Evolutionary conservation across 2,888 invertebrate species (phyloP).

Genomic region (Drosophila hamatofila): DNA sequence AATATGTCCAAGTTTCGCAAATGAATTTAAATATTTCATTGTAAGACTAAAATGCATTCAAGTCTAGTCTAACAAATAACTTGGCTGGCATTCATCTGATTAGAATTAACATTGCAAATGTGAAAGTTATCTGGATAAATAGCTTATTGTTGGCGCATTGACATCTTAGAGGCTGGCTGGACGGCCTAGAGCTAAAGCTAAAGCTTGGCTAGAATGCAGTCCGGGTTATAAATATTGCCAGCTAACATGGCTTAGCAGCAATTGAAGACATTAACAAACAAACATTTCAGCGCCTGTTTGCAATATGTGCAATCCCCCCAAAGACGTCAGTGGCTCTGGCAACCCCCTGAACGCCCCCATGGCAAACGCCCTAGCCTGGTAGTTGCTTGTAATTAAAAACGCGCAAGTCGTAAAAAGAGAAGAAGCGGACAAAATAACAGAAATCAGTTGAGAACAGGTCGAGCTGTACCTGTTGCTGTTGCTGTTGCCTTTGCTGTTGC

Average conservation of each 20-base stretch:
- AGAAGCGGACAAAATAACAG: slow-evolving; percentile 17
- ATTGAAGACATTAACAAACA: slow-evolving; percentile 51
- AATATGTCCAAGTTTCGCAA: not conserved
- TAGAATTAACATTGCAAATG: slow-evolving; percentile 10
- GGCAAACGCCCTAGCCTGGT: slow-evolving; percentile 41
- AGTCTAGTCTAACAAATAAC: not conserved
- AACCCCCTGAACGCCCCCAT: slow-evolving; percentile 8
- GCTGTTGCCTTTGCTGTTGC: slow-evolving; percentile 22
- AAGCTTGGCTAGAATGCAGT: slow-evolving; percentile 22
- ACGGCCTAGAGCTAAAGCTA: not conserved
- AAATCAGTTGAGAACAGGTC: slow-evolving; percentile 68
- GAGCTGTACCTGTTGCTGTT: slow-evolving; percentile 22
- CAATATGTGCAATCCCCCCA: slow-evolving; percentile 39
- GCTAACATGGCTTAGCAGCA: slow-evolving; percentile 26
- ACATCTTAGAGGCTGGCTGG: not conserved
- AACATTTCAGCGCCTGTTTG: slow-evolving; percentile 58
- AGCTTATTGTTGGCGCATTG: slow-evolving; percentile 16
- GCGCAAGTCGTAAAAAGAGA: slow-evolving; percentile 67
- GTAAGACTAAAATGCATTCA: not conserved
- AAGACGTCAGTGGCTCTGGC: slow-evolving; percentile 27
- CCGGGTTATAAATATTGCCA: slow-evolving; percentile 16
- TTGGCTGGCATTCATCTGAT: not conserved
- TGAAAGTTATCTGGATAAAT: slow-evolving; percentile 4
- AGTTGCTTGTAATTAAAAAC: slow-evolving; percentile 75
- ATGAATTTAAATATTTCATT: slow-evolving; percentile 1